Percentiles rank a stretch among this genome's conserved stretches.
These are phyloP conservation scores for Ptilonorhynchus violaceus DNA, from an alignment of 2,113 vertebrate species.

Conservation along the genomic window DNA sequence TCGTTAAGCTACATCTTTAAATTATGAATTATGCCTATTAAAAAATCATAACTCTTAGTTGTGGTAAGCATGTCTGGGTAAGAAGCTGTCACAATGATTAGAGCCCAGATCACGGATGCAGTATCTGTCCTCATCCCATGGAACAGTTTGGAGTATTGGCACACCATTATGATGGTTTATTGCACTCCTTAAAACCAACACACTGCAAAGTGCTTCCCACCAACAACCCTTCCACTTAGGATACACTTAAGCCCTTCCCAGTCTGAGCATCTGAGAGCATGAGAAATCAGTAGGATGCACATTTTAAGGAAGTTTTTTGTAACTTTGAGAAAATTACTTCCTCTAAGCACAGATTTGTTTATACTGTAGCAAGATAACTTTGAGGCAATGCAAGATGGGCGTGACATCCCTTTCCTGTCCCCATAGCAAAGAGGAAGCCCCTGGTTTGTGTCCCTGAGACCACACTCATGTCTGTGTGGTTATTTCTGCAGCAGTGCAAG, in stretches of 20 bases:
- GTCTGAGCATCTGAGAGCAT: neutral
- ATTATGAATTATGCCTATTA: neutral
- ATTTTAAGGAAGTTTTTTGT: neutral
- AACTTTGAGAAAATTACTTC: neutral
- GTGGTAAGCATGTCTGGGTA: neutral
- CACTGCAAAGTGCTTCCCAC: neutral
- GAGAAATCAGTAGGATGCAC: neutral
- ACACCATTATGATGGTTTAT: neutral
- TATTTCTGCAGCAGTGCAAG: neutral
- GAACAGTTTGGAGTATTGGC: neutral
- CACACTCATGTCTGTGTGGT: rapidly evolving
- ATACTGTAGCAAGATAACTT: neutral
- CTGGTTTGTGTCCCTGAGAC: neutral
- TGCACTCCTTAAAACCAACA: neutral
- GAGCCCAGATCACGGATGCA: neutral
- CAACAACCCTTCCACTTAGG: neutral
- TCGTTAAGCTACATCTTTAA: neutral
- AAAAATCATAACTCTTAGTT: neutral
- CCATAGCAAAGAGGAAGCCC: neutral
- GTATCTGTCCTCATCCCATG: neutral
- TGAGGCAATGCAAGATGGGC: rapidly evolving
- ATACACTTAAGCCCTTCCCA: neutral
- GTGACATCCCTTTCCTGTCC: neutral
- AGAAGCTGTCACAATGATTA: neutral
- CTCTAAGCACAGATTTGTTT: neutral